A percentile compares a stretch with the other conserved stretches of the same genome.
phyloP scores from a whole-genome alignment of 2,797 vertebrate genomes.

The Darevskia nairensis region DNA sequence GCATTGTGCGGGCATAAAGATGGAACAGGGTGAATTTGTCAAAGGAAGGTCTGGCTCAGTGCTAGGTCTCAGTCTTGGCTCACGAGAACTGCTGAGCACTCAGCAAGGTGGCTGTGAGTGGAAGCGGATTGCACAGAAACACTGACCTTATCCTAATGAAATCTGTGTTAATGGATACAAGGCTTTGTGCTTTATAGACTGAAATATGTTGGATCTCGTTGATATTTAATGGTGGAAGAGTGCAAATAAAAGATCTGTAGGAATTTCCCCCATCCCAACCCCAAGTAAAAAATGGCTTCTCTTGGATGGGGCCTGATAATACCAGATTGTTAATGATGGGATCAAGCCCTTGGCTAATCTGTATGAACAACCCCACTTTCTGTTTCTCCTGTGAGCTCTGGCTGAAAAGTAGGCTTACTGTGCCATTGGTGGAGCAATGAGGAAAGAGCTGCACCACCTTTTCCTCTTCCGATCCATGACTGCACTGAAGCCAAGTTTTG shows the following conservation, averaged over 20 bases:
- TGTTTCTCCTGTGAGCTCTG: background rate
- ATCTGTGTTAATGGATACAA: conserved; percentile 9
- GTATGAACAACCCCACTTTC: background rate
- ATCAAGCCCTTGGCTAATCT: background rate
- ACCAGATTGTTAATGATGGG: background rate
- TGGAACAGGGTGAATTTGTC: background rate
- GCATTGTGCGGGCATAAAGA: background rate
- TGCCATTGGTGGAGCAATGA: background rate
- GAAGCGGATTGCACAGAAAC: background rate
- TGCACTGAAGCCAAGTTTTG: background rate
- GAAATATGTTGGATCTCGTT: background rate
- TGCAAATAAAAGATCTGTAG: background rate
- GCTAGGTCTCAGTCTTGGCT: background rate
- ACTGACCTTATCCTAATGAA: background rate
- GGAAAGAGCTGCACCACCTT: background rate
- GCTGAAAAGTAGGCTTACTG: background rate
- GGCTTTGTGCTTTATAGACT: background rate
- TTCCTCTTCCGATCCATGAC: background rate
- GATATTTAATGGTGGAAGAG: background rate
- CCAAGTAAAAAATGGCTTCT: background rate
- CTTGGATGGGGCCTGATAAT: background rate
- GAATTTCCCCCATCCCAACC: background rate
- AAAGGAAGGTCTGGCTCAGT: background rate
- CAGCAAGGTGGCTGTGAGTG: background rate
- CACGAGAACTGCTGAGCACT: background rate